A percentile compares a stretch with the other conserved stretches of the same genome.
Conservation (phyloP, 2,797 vertebrate genomes). For the Acrossocheilus wenchowensis region DNA sequence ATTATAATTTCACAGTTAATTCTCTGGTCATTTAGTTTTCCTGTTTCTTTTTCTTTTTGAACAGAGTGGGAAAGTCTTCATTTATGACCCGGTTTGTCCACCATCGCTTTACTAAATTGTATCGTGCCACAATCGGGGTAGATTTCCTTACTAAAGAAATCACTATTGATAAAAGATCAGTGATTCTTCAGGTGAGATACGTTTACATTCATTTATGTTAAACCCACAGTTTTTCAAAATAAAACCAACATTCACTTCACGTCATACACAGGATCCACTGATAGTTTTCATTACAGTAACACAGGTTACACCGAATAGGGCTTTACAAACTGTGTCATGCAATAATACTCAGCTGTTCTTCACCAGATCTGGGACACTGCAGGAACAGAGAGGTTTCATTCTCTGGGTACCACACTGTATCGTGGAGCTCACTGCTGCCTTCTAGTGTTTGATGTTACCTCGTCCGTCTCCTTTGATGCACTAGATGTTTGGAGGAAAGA, state of each 20-base stretch:
- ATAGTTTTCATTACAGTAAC: not conserved
- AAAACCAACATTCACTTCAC: not conserved
- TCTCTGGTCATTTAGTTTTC: not conserved
- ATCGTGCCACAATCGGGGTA: conserved; percentile 73
- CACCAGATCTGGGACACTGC: conserved; percentile 78
- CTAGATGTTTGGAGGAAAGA: conserved; percentile 74
- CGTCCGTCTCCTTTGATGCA: conserved; percentile 67
- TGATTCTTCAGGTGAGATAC: conserved; percentile 69
- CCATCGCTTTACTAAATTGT: conserved; percentile 72
- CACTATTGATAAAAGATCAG: conserved; percentile 57
- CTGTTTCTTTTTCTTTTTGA: conserved; percentile 19
- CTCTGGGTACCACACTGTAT: conserved; percentile 72
- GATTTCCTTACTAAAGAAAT: conserved; percentile 76
- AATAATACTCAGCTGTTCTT: conserved; percentile 2
- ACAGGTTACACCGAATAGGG: not conserved
- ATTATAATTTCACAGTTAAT: not conserved
- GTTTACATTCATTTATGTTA: not conserved
- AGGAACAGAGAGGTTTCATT: conserved; percentile 76
- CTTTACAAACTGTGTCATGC: not conserved
- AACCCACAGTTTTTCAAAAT: not conserved
- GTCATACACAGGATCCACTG: not conserved
- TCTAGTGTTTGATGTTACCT: conserved; percentile 77
- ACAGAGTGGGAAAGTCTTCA: conserved; percentile 77
- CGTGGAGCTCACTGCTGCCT: conserved; percentile 75
- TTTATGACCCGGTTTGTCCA: conserved; percentile 77